Percentiles rank a stretch among this genome's conserved stretches.
Evolutionary conservation across 2,113 vertebrate genomes (phyloP).

Genomic region (Platichthys flesus): DNA sequence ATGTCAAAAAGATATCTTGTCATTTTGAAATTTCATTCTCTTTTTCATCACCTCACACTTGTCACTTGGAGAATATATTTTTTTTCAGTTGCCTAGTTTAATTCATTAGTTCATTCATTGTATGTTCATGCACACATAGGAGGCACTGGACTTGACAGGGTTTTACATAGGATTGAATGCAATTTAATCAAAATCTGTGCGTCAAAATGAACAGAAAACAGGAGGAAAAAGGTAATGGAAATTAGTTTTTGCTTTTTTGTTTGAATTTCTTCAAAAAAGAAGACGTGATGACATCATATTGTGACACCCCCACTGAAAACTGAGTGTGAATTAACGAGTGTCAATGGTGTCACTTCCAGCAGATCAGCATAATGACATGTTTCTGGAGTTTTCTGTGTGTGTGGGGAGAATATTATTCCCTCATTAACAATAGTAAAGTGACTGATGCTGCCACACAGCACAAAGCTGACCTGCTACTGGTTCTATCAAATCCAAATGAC

Average conservation of each 20-base stretch:
- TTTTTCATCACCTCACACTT: conserved; percentile 31
- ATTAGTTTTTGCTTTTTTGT: background rate
- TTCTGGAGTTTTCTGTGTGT: conserved; percentile 2
- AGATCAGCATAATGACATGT: conserved; percentile 31
- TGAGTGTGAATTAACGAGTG: conserved; percentile 30
- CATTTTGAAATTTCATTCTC: background rate
- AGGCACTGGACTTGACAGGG: background rate
- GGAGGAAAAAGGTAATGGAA: background rate
- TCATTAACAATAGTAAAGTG: conserved; percentile 9
- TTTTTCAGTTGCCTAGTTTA: conserved; percentile 3
- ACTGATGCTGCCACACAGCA: conserved; percentile 20
- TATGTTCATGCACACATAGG: background rate
- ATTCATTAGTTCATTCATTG: background rate
- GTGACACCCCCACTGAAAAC: conserved; percentile 29
- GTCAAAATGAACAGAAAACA: background rate
- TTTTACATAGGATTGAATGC: background rate
- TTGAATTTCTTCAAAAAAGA: background rate
- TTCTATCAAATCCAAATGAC: background rate
- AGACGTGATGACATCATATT: conserved; percentile 11
- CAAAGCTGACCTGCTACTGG: background rate
- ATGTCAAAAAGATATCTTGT: too few relatives aligned
- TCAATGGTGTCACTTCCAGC: conserved; percentile 20
- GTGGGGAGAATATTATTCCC: conserved; percentile 21
- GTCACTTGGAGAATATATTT: background rate
- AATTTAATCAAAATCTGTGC: background rate